Base-by-base conservation (phyloP, 2,113 vertebrate species). In the Phylloscopus trochiloides region DNA sequence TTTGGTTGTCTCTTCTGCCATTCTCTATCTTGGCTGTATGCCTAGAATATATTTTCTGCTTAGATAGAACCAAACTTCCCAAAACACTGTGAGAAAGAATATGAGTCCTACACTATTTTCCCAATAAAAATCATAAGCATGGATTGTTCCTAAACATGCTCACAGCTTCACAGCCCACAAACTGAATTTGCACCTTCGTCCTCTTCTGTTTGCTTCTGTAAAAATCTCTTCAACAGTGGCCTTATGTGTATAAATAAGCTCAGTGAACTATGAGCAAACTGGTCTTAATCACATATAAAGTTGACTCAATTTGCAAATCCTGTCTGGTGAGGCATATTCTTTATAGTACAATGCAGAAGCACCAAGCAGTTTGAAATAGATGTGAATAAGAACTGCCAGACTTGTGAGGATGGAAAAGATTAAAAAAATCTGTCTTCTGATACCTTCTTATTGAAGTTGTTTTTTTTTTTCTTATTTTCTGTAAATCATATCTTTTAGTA, bases 31-130 rank as follows among this genome's bases (percentile, higher is more conserved):
- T 96, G 86, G 77, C 89, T 79, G 18, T 22, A 62, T 66, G 74
- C 65, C 87, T 90, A 70, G 73, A 91, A 82, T 70, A 22, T 75
- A 82, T 93, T 94, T 95, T 78, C 66, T 85, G n/a, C 61, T 88
- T 11, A 32, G 48, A 65, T 9, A 75, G 57, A 90, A 68, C 2
- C 50, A 94, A 68, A 79, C 25, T 88, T 48, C 50, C 26, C 12
- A 51, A 72, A 88, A 72, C n/a, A 61, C 10, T 62, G 12, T 85
- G 50, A 40, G 45, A 48, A 63, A 88, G 45, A 24, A 50, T 36
- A n/a, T 5, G 6, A 79, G 8, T 57, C 22, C 11, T 72, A 61
- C 34, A 28, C 7, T 74, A 54, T 52, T 72, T 79, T 29, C 19
- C 28, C 38, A 26, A 1, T 36, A 78, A 78, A 96, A 94, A 52